Percentiles rank a stretch among this genome's conserved stretches.
These are phyloP conservation scores for Amphibalanus amphitrite DNA, from an alignment of 1,140 invertebrate genomes.

Conservation along the genomic window DNA sequence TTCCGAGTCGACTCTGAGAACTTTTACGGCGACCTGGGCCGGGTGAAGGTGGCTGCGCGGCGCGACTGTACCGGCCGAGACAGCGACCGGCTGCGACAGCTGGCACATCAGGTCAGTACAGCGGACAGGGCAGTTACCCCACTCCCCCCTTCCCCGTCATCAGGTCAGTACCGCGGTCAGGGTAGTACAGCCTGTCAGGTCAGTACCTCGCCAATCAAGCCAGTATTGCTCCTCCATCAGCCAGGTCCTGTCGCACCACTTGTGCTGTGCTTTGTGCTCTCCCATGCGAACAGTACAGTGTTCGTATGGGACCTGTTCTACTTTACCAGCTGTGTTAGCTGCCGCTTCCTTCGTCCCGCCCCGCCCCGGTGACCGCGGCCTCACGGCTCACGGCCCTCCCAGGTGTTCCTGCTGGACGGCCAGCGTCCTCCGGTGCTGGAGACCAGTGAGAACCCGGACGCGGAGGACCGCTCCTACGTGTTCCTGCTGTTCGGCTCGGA, in stretches of 20 bases:
- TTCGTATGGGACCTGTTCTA: no score
- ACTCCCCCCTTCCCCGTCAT: neutral
- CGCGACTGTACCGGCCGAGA: constrained; percentile 64
- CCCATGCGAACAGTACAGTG: no score
- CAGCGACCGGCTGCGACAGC: constrained; percentile 57
- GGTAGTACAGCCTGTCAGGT: no score
- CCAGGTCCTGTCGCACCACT: no score
- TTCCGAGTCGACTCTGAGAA: constrained; percentile 77
- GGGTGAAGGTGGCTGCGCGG: constrained; percentile 79
- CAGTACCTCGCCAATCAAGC: no score
- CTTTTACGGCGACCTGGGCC: constrained; percentile 79
- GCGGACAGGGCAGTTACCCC: neutral
- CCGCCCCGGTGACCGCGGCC: neutral
- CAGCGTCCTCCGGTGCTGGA: constrained; percentile 28
- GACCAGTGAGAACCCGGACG: constrained; percentile 20
- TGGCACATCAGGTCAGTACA: constrained; percentile 54
- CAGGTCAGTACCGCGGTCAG: no score
- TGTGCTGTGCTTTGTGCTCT: no score
- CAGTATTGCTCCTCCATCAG: no score
- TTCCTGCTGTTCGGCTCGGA: constrained; percentile 71
- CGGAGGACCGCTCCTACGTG: constrained; percentile 51
- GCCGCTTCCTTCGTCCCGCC: no score
- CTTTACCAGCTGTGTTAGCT: no score
- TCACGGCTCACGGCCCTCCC: constrained; percentile 15
- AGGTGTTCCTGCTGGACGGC: constrained; percentile 49